phyloP scores from a whole-genome alignment of 2,888 invertebrate genomes.

The Syrista parreyssii region DNA sequence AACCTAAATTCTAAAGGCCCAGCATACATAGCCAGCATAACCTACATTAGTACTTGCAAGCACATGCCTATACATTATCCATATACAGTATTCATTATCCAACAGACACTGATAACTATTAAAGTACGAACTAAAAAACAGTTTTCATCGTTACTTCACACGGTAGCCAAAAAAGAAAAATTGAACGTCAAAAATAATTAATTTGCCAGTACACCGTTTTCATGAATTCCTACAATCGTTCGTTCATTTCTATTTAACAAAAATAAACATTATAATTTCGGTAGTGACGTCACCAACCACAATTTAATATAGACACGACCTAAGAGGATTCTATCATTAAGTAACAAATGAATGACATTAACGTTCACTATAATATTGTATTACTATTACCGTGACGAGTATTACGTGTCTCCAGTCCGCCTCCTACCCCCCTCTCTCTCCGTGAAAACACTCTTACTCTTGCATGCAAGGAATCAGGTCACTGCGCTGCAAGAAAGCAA shows the following conservation, averaged over 20 bases:
- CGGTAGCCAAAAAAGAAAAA: too few species aligned
- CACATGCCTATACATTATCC: background rate
- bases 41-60: slow-evolving; percentile 28
- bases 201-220: background rate
- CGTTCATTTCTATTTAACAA: background rate
- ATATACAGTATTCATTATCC: background rate
- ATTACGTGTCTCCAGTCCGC: slow-evolving; percentile 59
- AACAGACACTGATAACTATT: background rate
- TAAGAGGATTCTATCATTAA: slow-evolving; percentile 56
- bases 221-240: background rate
- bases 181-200: background rate
- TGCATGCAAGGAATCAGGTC: slow-evolving; percentile 64
- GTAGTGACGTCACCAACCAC: background rate
- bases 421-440: slow-evolving; percentile 21
- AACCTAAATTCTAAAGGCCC: slow-evolving; percentile 50
- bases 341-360: slow-evolving; percentile 65
- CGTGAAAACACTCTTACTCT: slow-evolving; percentile 60
- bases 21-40: slow-evolving; percentile 39
- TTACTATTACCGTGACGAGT: slow-evolving; percentile 62
- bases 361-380: slow-evolving; percentile 63
- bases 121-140: background rate
- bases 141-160: too few species aligned
- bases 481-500: slow-evolving; percentile 65
- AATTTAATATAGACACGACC: background rate
- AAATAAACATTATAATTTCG: background rate